Conservation (phyloP, 2,113 vertebrate species). For the Lathamus discolor region DNA sequence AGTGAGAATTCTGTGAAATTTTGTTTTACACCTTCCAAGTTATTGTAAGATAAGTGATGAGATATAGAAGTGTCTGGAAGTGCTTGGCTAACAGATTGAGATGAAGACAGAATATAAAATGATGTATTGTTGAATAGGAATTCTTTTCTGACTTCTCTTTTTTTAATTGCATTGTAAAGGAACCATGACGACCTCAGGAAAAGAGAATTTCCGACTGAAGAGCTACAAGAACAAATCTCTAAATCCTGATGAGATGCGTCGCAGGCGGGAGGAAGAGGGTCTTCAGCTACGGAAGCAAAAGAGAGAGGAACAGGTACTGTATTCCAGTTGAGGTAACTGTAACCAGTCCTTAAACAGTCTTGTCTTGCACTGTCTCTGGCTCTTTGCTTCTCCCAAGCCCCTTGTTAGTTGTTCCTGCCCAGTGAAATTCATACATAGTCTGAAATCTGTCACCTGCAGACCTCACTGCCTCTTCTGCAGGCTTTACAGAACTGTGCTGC, state of each 20-base stretch:
- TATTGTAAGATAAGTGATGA: neutral
- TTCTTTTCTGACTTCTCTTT: neutral
- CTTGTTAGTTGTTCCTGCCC: neutral
- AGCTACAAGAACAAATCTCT: conserved; percentile 99
- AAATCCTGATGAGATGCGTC: conserved; percentile 96
- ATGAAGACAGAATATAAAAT: neutral
- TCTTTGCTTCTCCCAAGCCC: neutral
- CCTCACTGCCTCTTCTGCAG: neutral
- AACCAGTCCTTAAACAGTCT: neutral
- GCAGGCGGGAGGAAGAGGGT: conserved; percentile 95
- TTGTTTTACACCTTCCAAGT: neutral
- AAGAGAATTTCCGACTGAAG: conserved; percentile 95
- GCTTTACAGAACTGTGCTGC: neutral
- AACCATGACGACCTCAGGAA: conserved; percentile 92
- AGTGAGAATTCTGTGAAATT: neutral
- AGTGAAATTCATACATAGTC: neutral
- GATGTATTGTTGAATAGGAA: neutral
- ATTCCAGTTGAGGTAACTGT: neutral
- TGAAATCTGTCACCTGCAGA: neutral
- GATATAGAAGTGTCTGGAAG: neutral
- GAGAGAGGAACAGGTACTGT: conserved; percentile 91
- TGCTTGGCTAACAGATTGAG: neutral
- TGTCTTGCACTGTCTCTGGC: neutral
- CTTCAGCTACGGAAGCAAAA: conserved; percentile 96
- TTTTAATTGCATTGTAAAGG: conserved; percentile 52